Conservation (phyloP, 2,888 invertebrate genomes). For the Acronicta aceris region DNA sequence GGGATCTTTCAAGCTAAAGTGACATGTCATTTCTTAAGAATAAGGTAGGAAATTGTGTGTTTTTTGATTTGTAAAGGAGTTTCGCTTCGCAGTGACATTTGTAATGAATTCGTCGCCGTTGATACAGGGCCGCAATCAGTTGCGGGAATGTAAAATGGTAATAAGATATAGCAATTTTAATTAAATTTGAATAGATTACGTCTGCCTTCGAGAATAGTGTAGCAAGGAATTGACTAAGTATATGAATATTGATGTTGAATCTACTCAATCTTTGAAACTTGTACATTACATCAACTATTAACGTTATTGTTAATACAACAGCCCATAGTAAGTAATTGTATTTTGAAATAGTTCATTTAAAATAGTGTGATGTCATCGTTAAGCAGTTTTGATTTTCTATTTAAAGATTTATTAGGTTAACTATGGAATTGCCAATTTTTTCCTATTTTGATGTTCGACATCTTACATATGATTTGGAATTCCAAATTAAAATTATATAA, state of each 20-base stretch:
- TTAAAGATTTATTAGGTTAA: no score
- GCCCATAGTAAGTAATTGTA: no score
- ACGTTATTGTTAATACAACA: no score
- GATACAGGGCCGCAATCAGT: constrained; percentile 58
- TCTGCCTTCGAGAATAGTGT: constrained; percentile 11
- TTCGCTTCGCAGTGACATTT: constrained; percentile 57
- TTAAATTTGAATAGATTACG: constrained; percentile 36
- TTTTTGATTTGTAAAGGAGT: constrained; percentile 38
- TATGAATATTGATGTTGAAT: neutral
- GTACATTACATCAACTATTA: no score
- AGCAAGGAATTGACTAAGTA: neutral
- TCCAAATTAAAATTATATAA: no score
- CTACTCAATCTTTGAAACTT: no score
- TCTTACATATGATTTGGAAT: no score
- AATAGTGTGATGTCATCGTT: no score
- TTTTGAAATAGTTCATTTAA: no score
- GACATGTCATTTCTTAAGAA: constrained; percentile 22
- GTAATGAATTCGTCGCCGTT: constrained; percentile 61
- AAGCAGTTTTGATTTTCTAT: no score
- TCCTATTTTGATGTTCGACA: no score
- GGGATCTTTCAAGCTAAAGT: constrained; percentile 21
- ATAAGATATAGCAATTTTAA: constrained; percentile 38
- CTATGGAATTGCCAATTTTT: no score
- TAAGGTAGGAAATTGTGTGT: constrained; percentile 44
- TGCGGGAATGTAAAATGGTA: constrained; percentile 43